Conservation (phyloP, 2,113 vertebrate genomes). For the Ammodytes marinus region DNA sequence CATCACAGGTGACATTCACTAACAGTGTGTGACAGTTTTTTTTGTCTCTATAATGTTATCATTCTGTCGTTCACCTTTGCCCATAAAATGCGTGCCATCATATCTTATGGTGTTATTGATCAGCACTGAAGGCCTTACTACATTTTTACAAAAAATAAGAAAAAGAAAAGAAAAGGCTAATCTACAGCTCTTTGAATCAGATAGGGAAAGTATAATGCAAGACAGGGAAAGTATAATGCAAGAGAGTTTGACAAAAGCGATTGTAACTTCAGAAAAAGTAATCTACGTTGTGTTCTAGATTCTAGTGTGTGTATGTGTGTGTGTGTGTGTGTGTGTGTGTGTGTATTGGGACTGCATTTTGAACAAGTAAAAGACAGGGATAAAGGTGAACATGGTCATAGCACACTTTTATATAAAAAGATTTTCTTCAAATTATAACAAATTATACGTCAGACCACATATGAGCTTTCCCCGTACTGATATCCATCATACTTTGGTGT, state of each 20-base stretch:
- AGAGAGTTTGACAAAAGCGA: not conserved
- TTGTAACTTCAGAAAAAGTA: not conserved
- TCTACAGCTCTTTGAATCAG: slow-evolving; percentile 31
- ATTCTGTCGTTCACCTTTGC: slow-evolving; percentile 63
- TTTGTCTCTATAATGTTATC: slow-evolving; percentile 18
- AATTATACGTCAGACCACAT: slow-evolving; percentile 84
- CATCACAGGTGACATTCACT: slow-evolving; percentile 59
- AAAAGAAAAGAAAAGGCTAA: slow-evolving; percentile 1
- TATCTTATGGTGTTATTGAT: slow-evolving; percentile 65
- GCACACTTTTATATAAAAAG: slow-evolving; percentile 38
- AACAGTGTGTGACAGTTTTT: not conserved
- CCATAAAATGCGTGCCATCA: slow-evolving; percentile 48
- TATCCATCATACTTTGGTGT: slow-evolving; percentile 87
- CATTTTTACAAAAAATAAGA: slow-evolving; percentile 10
- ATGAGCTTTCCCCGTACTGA: slow-evolving; percentile 75
- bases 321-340: not conserved
- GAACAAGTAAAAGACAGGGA: slow-evolving; percentile 65
- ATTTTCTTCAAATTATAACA: slow-evolving; percentile 81
- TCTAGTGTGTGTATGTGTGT: slow-evolving; percentile 7
- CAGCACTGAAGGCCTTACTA: slow-evolving; percentile 22
- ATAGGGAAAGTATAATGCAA: not conserved
- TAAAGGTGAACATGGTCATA: slow-evolving; percentile 65
- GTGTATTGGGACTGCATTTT: slow-evolving; percentile 14
- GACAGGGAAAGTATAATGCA: too few species aligned
- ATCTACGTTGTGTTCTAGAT: not conserved